Evolutionary conservation across 2,888 invertebrate genomes (phyloP).

Genomic region (Isoperla grammatica): DNA sequence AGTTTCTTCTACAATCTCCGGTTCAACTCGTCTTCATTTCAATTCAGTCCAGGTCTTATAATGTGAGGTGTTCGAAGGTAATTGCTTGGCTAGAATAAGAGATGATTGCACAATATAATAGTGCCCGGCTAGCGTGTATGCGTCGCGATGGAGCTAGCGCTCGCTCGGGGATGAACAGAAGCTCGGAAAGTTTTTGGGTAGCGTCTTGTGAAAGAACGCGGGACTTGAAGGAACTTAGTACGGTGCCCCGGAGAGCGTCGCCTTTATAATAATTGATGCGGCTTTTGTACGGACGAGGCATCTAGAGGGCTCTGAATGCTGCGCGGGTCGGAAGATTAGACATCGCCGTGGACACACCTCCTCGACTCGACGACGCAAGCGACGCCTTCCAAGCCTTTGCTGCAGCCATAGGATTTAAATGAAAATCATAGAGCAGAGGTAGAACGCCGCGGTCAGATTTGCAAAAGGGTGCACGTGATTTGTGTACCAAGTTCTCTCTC

Average conservation of each 20-base stretch:
- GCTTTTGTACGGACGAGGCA: slow-evolving; percentile 19
- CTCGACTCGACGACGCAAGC: slow-evolving; percentile 10
- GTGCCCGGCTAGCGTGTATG: background rate
- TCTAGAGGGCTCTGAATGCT: slow-evolving; percentile 8
- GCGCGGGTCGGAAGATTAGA: slow-evolving; percentile 19
- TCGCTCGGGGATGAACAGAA: no score
- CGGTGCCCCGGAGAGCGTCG: slow-evolving; percentile 4
- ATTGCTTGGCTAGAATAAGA: slow-evolving; percentile 4
- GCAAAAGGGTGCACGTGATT: slow-evolving; percentile 34
- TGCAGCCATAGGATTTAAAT: slow-evolving; percentile 20
- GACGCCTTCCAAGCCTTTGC: slow-evolving; percentile 17
- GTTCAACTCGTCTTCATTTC: background rate
- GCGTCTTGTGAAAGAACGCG: slow-evolving; percentile 15
- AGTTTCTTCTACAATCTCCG: background rate
- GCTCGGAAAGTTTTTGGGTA: background rate
- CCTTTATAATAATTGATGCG: slow-evolving; percentile 23
- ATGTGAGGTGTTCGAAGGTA: slow-evolving; percentile 8
- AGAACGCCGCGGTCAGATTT: slow-evolving; percentile 25
- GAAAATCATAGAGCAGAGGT: slow-evolving; percentile 26
- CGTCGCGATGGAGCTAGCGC: no score
- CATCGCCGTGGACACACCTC: slow-evolving; percentile 25
- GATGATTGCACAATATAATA: slow-evolving; percentile 16
- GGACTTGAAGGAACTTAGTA: no score
- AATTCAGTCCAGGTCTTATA: slow-evolving; percentile 7
- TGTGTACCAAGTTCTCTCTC: slow-evolving; percentile 33